A percentile compares a stretch with the other conserved stretches of the same genome.
phyloP scores from a whole-genome alignment of 2,797 vertebrate genomes.

The Intellagama lesueurii region DNA sequence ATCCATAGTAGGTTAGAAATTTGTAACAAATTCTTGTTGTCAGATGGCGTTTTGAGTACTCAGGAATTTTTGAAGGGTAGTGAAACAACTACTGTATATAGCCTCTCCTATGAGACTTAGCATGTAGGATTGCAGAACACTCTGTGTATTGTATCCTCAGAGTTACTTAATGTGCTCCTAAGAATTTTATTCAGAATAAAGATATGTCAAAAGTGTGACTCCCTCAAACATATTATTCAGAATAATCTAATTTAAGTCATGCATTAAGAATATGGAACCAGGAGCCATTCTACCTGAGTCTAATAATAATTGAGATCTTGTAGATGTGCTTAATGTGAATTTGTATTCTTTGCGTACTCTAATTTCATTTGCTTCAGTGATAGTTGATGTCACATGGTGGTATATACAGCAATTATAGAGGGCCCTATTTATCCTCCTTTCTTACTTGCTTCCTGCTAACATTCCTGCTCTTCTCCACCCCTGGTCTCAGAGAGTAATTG shows the following conservation, averaged over 20 bases:
- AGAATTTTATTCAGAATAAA: not conserved
- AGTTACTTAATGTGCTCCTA: not conserved
- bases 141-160: not conserved
- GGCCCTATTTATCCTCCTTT: not conserved
- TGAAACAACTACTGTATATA: not conserved
- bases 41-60: not conserved
- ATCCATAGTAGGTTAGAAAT: not conserved
- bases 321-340: not conserved
- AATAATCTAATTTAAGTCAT: not conserved
- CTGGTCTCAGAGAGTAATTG: not conserved
- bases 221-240: not conserved
- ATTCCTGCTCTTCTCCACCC: not conserved
- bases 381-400: not conserved
- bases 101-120: not conserved
- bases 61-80: not conserved
- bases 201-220: not conserved
- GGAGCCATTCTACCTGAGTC: not conserved
- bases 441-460: not conserved
- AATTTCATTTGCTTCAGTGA: not conserved
- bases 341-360: not conserved
- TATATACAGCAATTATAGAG: not conserved
- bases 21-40: not conserved
- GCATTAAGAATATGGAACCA: not conserved
- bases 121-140: not conserved
- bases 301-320: not conserved